Base-by-base conservation (phyloP, 1,140 invertebrate genomes). In the Drosophila pseudoananassae region DNA sequence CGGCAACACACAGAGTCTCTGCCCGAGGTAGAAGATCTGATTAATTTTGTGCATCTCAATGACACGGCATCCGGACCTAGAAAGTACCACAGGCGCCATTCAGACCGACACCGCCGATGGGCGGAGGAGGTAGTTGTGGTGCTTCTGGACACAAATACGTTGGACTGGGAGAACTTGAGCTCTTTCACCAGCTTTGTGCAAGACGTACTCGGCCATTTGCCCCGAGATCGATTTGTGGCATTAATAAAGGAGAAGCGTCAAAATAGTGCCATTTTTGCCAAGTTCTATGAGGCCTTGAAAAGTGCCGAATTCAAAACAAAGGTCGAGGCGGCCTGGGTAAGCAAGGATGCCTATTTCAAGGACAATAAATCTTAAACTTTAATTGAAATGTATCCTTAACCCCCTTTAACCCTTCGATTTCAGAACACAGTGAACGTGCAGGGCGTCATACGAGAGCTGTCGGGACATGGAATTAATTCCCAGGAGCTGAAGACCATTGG, bases 1-100 rank as follows among this genome's bases (percentile, higher is more conserved):
- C 52, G 61, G 14, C 58, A 57, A 5, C 71, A 33, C 36, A 69
- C 56, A 2, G 72, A 91, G 10, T 60, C 74, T 51, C 49, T 91
- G 31, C 90, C 89, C 20, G 90, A 91, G 38, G 68, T 91, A 17
- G 75, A 84, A 33, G 72, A 81, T 15, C 51, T 91, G 43, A 77
- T 91, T 14, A 83, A 83, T 17, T 91, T 69, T 70, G 50, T 87
- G 64, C 90, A 91, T 70, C 52, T 91, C 17, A 89, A 78, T 27
- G 79, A 68, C 17, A 85, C 76, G 9, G 46, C 8, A 12, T 31
- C 10, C 6, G n/a, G 12, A 9, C 14, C 17, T 15, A 43, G 15
- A n/a, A 45, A 25, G 2, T 58, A 29, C 4, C 38, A 51, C 15
- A 29, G 33, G 45, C 6, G 50, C 5, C 43, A 14, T 4, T 17